Conservation (phyloP, 2,888 invertebrate species). For the Drosophila mulleri region DNA sequence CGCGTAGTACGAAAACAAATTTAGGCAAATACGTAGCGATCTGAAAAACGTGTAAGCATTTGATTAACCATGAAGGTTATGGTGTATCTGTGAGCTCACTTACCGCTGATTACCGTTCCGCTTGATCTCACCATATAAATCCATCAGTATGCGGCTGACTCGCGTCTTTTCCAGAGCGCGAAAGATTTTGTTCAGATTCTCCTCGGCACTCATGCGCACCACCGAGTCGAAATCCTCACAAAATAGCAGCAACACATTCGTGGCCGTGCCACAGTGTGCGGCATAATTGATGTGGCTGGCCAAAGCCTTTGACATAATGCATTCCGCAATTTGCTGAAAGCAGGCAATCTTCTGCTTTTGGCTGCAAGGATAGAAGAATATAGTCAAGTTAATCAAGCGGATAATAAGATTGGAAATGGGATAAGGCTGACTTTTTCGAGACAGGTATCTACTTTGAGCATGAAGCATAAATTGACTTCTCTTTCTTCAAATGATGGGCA, state of each 20-base stretch:
- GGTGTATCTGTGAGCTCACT: neutral
- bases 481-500: neutral
- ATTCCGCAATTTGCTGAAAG: conserved; percentile 90
- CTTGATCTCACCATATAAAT: conserved; percentile 93
- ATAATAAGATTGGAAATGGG: neutral
- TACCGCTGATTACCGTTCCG: conserved; percentile 88
- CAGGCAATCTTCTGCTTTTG: conserved; percentile 91
- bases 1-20: conserved; percentile 91
- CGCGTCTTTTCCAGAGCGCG: conserved; percentile 89
- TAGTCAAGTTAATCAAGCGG: conserved; percentile 1
- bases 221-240: conserved; percentile 92
- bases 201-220: conserved; percentile 92
- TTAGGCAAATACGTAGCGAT: conserved; percentile 90
- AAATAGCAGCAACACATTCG: conserved; percentile 89
- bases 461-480: neutral
- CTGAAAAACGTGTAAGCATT: conserved; percentile 83
- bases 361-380: conserved; percentile 83
- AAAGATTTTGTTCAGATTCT: conserved; percentile 92
- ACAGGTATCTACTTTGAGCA: neutral
- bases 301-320: conserved; percentile 86
- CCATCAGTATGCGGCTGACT: conserved; percentile 91
- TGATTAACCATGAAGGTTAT: neutral
- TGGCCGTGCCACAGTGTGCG: conserved; percentile 89
- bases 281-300: conserved; percentile 87
- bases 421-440: neutral